Conservation (phyloP, 2,888 invertebrate genomes). For the Melieria crassipennis region DNA sequence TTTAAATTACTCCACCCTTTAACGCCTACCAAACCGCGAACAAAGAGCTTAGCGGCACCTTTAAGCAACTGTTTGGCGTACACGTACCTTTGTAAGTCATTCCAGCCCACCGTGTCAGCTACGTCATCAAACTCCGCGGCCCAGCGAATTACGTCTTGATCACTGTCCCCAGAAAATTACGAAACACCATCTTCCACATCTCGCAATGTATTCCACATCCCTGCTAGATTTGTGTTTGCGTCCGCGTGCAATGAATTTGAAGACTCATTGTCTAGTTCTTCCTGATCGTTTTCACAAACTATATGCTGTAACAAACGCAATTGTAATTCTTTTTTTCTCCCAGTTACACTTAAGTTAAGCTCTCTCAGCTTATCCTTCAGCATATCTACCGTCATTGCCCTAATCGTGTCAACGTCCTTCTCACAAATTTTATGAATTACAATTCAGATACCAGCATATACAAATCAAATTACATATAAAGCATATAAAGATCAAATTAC, state of each 20-base stretch:
- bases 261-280: neutral
- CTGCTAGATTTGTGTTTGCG: neutral
- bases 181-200: conserved; percentile 30
- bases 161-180: conserved; percentile 26
- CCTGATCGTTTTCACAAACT: no score
- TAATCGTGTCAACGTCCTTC: no score
- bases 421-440: no score
- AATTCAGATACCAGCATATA: no score
- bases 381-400: neutral
- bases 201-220: conserved; percentile 20
- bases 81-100: conserved; percentile 30
- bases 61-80: conserved; percentile 35
- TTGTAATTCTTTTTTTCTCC: neutral
- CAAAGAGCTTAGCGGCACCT: conserved; percentile 27
- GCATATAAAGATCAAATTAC: no score
- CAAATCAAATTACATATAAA: no score
- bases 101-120: conserved; percentile 32
- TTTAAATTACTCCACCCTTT: conserved; percentile 10
- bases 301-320: neutral
- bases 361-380: neutral
- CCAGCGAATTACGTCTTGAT: conserved; percentile 30
- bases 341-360: neutral
- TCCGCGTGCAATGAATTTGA: neutral
- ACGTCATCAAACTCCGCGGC: conserved; percentile 34
- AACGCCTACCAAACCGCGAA: conserved; percentile 22